A percentile compares a stretch with the other conserved stretches of the same genome.
Evolutionary conservation across 2,113 vertebrate species (phyloP).

Genomic region (Leptodactylus fuscus): DNA sequence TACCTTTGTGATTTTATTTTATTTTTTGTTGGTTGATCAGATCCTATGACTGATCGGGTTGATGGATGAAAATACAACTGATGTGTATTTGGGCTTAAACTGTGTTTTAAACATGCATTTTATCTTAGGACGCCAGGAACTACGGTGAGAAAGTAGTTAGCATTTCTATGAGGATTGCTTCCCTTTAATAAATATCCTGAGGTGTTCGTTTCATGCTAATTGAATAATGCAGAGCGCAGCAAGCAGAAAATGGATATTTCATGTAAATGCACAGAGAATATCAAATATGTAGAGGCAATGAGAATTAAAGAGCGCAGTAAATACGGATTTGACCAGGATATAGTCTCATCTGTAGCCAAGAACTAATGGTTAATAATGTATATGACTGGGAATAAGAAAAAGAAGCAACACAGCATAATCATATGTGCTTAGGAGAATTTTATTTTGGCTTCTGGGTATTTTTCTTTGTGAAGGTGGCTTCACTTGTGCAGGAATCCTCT

Average conservation of each 20-base stretch:
- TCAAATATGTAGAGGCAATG: neutral
- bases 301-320: neutral
- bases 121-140: neutral
- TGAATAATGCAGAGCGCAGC: neutral
- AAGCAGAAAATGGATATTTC: neutral
- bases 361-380: neutral
- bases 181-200: conserved; percentile 24
- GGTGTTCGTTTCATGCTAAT: neutral
- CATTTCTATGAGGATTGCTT: conserved; percentile 23
- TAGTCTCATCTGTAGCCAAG: neutral
- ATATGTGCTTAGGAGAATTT: neutral
- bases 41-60: too few relatives aligned
- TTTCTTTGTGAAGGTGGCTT: neutral
- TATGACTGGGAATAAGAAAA: neutral
- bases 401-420: neutral
- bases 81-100: too few relatives aligned
- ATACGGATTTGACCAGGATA: neutral
- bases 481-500: too few relatives aligned
- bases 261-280: neutral
- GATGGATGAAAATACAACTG: too few relatives aligned
- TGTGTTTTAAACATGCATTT: neutral
- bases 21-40: too few relatives aligned
- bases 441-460: neutral
- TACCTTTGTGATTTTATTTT: too few relatives aligned
- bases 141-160: neutral